These are phyloP conservation scores for Gortyna flavago DNA, from an alignment of 2,888 invertebrate species.

Conservation along the genomic window DNA sequence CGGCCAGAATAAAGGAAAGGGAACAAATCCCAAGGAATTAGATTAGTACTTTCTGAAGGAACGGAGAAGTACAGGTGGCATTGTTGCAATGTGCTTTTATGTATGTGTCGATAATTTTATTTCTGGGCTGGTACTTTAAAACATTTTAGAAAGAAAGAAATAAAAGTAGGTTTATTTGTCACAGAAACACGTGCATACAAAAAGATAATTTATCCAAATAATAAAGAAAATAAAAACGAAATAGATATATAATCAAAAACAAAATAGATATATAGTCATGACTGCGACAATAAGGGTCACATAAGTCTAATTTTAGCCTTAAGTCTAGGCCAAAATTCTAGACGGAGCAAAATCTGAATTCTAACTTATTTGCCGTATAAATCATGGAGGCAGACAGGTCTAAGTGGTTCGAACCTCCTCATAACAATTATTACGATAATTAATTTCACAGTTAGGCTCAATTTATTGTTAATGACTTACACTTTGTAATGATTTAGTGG, in stretches of 20 bases:
- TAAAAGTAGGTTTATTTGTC: too few species aligned
- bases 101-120: not conserved
- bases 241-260: too few species aligned
- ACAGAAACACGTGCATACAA: too few species aligned
- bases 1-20: not conserved
- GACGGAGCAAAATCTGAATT: constrained; percentile 4
- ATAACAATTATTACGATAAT: constrained; percentile 55
- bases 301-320: not conserved
- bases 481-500: constrained; percentile 34
- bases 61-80: not conserved
- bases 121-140: not conserved
- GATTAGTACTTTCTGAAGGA: constrained; percentile 19
- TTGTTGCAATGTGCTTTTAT: not conserved
- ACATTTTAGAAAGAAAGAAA: too few species aligned
- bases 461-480: constrained; percentile 28
- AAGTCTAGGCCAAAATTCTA: not conserved
- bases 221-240: too few species aligned
- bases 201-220: too few species aligned
- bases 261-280: too few species aligned
- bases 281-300: too few species aligned
- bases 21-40: constrained; percentile 17
- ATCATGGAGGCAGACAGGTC: constrained; percentile 33
- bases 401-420: constrained; percentile 33
- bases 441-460: constrained; percentile 33
- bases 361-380: constrained; percentile 40